Percentiles rank a stretch among this genome's conserved stretches.
phyloP scores from a whole-genome alignment of 2,888 invertebrate species.

The Stenodema calcarata region DNA sequence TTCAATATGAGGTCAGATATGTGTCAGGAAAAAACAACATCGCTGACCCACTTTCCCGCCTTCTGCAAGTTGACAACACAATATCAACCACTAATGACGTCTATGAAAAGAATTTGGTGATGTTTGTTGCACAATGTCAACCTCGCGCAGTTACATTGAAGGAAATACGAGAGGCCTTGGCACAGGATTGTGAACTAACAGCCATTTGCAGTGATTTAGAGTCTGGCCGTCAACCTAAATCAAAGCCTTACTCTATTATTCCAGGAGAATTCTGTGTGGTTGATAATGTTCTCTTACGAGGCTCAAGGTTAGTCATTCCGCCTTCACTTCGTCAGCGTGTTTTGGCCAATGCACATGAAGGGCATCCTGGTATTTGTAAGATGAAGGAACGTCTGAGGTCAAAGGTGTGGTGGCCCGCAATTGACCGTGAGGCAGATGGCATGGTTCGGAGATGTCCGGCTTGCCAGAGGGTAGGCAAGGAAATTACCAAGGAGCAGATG shows the following conservation, averaged over 20 bases:
- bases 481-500: neutral
- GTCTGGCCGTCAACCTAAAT: neutral
- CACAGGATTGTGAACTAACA: neutral
- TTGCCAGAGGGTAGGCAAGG: neutral
- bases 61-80: neutral
- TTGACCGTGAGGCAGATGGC: constrained; percentile 11
- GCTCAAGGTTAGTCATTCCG: neutral
- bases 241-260: neutral
- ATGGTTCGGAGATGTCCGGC: neutral
- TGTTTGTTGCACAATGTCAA: neutral
- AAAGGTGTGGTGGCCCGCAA: constrained; percentile 44
- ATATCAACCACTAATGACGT: neutral
- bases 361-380: constrained; percentile 40
- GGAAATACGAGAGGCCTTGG: neutral
- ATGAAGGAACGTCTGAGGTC: constrained; percentile 29
- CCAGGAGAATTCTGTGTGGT: neutral
- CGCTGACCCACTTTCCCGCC: neutral
- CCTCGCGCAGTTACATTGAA: neutral
- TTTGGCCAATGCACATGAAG: constrained; percentile 37
- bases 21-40: neutral
- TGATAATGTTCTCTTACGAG: neutral
- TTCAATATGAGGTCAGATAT: neutral
- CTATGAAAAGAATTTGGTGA: neutral
- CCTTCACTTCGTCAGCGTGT: neutral
- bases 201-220: neutral